Conservation (phyloP, 2,113 vertebrate species). For the Antechinus stuartii region DNA sequence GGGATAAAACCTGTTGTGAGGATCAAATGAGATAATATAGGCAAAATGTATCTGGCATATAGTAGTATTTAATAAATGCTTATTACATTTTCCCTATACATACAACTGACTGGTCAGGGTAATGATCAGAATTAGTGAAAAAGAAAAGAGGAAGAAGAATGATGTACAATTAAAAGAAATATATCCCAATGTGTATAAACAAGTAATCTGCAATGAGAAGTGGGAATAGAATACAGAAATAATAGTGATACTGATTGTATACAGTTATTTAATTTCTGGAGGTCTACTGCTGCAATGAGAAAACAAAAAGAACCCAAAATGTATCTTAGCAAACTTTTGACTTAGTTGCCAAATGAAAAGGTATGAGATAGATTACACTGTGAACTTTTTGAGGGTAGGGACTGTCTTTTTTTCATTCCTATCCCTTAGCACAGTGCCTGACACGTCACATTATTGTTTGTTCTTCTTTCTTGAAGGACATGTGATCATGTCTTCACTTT, state of each 20-base stretch:
- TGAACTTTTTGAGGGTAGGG: not conserved
- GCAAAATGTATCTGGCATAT: too few relatives aligned
- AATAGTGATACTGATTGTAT: too few relatives aligned
- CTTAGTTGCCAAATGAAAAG: not conserved
- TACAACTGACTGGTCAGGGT: too few relatives aligned
- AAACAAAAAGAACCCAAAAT: not conserved
- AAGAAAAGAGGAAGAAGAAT: not conserved
- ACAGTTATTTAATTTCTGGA: not conserved
- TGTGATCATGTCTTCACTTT: not conserved
- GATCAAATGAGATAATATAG: too few relatives aligned
- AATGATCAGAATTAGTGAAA: not conserved
- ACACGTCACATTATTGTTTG: not conserved
- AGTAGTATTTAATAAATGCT: too few relatives aligned
- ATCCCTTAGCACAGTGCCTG: not conserved
- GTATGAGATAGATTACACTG: not conserved
- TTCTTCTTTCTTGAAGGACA: not conserved
- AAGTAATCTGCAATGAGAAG: not conserved
- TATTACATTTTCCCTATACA: too few relatives aligned
- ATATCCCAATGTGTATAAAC: not conserved
- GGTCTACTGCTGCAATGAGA: not conserved
- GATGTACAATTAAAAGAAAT: not conserved
- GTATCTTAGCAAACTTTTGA: not conserved
- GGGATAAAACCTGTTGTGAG: too few relatives aligned
- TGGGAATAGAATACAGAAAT: not conserved
- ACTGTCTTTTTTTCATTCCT: not conserved